Evolutionary conservation across 2,797 vertebrate genomes (phyloP), one percentile per base, ranked within the genome.

Genomic region (Oryzias sinensis): DNA sequence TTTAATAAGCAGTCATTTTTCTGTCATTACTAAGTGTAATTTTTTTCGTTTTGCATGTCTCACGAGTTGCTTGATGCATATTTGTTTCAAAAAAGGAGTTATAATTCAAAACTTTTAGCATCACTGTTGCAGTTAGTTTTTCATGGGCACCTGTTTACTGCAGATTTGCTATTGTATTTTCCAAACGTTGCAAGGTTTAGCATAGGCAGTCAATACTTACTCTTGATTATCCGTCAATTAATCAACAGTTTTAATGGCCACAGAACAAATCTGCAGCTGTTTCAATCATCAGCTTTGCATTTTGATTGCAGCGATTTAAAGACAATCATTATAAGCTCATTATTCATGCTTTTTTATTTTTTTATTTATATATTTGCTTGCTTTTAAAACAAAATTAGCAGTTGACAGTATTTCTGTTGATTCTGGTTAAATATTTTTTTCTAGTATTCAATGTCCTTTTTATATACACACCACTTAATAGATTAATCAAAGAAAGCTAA

Each of bases 381-480:
- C 20, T 22, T 22, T 22, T 22, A 2, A 2, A 22, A 37, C 24
- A 37, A 59, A 52, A 52, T 0, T 0, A 57, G 29, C 25, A 17
- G 33, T 37, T 37, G 9, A 43, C 29, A 15, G 15, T 17, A 14
- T 47, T 37, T 40, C 43, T 2, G 17, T 46, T 43, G 2, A 24
- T 5, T 41, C 18, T 29, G n/a, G 14, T 20, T 18, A 33, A 47
- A 14, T 25, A 14, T 49, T 29, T 22, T 49, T 7, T 25, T 27
- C 24, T 25, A 7, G 15, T 5, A 24, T 53, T 42, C 11, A 42
- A 53, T 8, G 9, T 42, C 14, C 17, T 18, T 13, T 51, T 51
- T 20, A 14, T 13, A 55, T 45, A 41, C 45, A 69, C 45, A 20
- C 25, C 22, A 29, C 2, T 65, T 20, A 20, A 56, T 14, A 11